These are phyloP conservation scores for Tiliacea citrago DNA, from an alignment of 2,888 invertebrate species.

Conservation along the genomic window DNA sequence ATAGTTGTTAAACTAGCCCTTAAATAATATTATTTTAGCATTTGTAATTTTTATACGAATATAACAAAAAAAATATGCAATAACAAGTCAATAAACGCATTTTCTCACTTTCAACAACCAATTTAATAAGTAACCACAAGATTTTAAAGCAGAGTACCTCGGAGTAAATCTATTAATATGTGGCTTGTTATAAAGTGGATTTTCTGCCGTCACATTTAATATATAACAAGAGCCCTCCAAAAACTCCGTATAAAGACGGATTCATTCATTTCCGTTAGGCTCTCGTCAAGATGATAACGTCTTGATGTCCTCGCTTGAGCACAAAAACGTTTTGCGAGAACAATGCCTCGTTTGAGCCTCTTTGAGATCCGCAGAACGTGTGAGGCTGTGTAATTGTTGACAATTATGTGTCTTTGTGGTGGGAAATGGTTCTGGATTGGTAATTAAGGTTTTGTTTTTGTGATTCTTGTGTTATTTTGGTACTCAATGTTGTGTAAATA, in stretches of 20 bases:
- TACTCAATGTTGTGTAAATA: neutral
- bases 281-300: constrained; percentile 64
- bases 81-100: too few species aligned
- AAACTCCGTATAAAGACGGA: constrained; percentile 62
- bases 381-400: constrained; percentile 51
- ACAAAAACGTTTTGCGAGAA: constrained; percentile 65
- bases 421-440: constrained; percentile 31
- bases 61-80: too few species aligned
- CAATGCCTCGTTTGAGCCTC: constrained; percentile 48
- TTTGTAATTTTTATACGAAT: too few species aligned
- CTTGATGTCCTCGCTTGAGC: constrained; percentile 53
- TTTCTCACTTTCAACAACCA: too few species aligned
- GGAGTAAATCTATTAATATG: too few species aligned
- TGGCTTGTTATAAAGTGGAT: neutral
- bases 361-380: constrained; percentile 38
- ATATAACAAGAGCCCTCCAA: constrained; percentile 50
- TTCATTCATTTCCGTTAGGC: constrained; percentile 73
- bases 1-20: too few species aligned
- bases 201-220: constrained; percentile 47
- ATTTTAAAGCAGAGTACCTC: too few species aligned
- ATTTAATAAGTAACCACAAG: too few species aligned
- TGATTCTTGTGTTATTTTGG: neutral
- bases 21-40: too few species aligned
- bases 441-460: constrained; percentile 21
- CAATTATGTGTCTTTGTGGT: constrained; percentile 41